phyloP scores from a whole-genome alignment of 2,113 vertebrate genomes.

The Hippotragus niger region DNA sequence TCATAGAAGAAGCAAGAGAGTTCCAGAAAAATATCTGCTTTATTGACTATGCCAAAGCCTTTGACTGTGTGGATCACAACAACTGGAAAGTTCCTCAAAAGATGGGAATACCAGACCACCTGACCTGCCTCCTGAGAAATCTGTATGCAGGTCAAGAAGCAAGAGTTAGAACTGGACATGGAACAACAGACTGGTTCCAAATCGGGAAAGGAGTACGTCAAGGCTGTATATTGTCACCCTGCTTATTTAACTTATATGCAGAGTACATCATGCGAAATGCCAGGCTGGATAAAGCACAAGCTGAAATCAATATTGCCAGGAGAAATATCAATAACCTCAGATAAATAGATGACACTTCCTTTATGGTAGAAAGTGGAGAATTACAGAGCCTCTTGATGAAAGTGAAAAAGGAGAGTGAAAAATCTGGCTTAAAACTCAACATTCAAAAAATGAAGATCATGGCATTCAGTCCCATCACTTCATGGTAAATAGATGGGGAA shows the following conservation, averaged over 20 bases:
- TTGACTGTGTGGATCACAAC: background rate
- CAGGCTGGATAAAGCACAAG: background rate
- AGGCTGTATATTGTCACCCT: background rate
- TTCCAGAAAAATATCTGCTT: background rate
- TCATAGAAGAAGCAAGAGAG: background rate
- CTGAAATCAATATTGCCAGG: background rate
- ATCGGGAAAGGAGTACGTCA: accelerated
- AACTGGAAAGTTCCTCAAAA: background rate
- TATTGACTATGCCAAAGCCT: background rate
- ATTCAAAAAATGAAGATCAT: background rate
- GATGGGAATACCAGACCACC: background rate
- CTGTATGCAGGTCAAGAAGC: background rate
- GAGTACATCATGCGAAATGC: background rate
- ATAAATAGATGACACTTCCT: background rate
- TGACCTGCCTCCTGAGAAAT: background rate
- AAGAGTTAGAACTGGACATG: background rate
- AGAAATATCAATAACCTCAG: background rate
- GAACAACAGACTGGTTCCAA: background rate
- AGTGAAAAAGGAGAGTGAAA: background rate
- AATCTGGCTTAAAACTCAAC: background rate
- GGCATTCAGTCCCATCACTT: accelerated
- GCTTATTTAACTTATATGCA: background rate
- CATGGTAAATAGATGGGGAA: background rate
- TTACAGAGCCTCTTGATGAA: background rate
- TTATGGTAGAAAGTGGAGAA: background rate